Evolutionary conservation across 1,140 invertebrate genomes (phyloP), one percentile per base, ranked within the genome.

Genomic region (Trialeurodes vaporariorum): DNA sequence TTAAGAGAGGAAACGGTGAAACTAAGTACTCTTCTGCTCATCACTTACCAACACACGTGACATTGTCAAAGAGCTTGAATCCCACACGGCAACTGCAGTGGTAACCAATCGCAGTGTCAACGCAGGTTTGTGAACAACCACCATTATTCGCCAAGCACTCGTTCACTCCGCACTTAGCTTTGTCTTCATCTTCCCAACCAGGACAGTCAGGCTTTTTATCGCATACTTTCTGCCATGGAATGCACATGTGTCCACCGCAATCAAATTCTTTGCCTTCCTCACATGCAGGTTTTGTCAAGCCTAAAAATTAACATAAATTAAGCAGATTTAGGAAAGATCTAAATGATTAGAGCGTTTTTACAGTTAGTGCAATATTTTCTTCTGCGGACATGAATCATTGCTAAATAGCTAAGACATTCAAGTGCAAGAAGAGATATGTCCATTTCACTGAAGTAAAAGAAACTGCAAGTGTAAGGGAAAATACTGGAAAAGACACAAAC

Each of bases 171-270:
- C 89, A 88, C 49, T 71, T 70, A 22, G 67, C 71, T 12, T 68
- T 40, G 13, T 70, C 67, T 76, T 96, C 92, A 77, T 96, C 93
- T 73, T 93, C 92, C 2, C 87, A 86, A 59, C 90, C 85, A 0
- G 83, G 82, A 76, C 93, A 97, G 74, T 96, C 93, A 0, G 86
- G 82, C 25, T 87, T 84, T 11, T 89, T 90, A 76, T 96, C 92
- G 75, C 93, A 96, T 0, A 91, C 83, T 89, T 91, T 93, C 1
- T 83, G 86, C 78, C 88, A 76, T 0, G 87, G 81, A 73, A 91
- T 86, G 72, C 89, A 91, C 62, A 83, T 82, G 21, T 85, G 84
- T 67, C 83, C 84, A 25, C 84, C 83, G 73, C 89, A 91, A 67
- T 86, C 84, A 9, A 84, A 79, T 75, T 95, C 92, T 87, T 75